Evolutionary conservation across 2,888 invertebrate genomes (phyloP).

Genomic region (Stenotaenia linearis): DNA sequence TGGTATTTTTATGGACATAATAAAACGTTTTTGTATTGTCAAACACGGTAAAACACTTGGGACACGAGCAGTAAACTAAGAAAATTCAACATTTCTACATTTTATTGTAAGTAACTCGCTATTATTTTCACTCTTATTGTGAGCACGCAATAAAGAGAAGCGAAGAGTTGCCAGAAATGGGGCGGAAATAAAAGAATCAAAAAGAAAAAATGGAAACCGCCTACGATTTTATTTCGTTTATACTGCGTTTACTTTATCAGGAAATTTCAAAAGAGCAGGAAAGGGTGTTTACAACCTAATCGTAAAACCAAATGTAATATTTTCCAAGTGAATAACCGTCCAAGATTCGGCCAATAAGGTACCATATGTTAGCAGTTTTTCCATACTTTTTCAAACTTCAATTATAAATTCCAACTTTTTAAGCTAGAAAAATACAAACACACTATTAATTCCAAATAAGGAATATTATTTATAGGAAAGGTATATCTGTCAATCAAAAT

Average conservation of each 20-base stretch:
- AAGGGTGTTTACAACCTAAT: too few species aligned
- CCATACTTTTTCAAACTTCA: neutral
- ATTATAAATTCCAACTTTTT: too few species aligned
- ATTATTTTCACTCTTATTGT: neutral
- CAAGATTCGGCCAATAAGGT: neutral
- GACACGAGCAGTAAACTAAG: neutral
- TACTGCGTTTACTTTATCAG: too few species aligned
- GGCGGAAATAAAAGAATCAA: neutral
- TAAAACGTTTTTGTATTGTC: neutral
- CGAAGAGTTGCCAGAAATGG: neutral
- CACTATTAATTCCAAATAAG: neutral
- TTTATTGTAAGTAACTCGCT: neutral
- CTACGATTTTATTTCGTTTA: neutral
- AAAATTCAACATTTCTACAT: neutral
- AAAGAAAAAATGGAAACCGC: neutral
- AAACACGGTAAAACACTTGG: neutral
- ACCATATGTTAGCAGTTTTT: neutral
- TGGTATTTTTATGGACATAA: neutral
- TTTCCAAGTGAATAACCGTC: neutral
- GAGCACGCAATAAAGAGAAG: neutral
- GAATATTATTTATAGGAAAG: neutral
- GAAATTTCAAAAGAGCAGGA: too few species aligned
- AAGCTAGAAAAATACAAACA: too few species aligned
- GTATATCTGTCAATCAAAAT: neutral
- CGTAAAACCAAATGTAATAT: neutral